Conservation (phyloP, 2,113 vertebrate species). For the Triplophysa tibetana region DNA sequence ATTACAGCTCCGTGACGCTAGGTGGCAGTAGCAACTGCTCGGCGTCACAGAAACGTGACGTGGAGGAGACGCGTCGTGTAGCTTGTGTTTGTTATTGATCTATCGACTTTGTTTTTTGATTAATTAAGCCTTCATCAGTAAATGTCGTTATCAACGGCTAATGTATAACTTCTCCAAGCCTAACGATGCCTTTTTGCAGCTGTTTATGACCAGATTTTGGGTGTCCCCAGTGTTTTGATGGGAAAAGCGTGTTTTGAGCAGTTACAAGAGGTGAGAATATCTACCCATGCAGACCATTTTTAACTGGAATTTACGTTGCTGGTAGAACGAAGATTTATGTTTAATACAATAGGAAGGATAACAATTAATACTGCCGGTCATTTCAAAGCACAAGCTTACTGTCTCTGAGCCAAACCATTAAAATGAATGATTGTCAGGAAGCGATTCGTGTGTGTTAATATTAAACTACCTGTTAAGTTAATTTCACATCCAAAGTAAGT, state of each 20-base stretch:
- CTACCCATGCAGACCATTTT: background rate
- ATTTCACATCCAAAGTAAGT: no score
- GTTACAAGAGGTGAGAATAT: background rate
- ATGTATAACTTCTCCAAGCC: background rate
- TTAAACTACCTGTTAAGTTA: no score
- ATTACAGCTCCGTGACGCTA: background rate
- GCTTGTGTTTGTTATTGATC: background rate
- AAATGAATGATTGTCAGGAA: background rate
- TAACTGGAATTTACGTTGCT: background rate
- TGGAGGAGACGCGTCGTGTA: background rate
- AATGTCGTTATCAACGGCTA: background rate
- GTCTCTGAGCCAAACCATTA: background rate
- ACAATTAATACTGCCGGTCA: background rate
- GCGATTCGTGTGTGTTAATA: no score
- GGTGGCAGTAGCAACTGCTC: background rate
- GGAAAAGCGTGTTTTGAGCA: background rate
- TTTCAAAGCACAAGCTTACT: background rate
- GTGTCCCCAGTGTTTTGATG: background rate
- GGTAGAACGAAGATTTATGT: background rate
- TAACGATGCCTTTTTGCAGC: background rate
- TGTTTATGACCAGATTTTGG: background rate
- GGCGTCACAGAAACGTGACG: background rate
- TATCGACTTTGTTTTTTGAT: background rate
- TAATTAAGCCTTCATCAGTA: background rate
- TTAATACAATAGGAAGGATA: background rate